Evolutionary conservation across 2,113 vertebrate genomes (phyloP).

Genomic region (Lophochroa leadbeateri): DNA sequence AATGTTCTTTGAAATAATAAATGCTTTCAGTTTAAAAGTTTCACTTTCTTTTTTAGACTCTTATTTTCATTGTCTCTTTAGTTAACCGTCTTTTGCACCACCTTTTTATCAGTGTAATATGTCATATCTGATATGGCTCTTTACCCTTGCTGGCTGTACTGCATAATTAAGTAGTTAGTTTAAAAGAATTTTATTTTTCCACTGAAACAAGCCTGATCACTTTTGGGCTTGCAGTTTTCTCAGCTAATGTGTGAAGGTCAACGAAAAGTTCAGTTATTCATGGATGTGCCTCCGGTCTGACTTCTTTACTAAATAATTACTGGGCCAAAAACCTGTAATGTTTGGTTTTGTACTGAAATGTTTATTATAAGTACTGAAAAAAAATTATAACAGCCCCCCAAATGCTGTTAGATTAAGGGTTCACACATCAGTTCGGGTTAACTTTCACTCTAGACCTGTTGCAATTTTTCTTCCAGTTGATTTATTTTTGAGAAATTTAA

Average conservation of each 20-base stretch:
- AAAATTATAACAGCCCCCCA: neutral
- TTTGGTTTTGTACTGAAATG: neutral
- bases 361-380: neutral
- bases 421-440: neutral
- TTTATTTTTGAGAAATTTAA: neutral
- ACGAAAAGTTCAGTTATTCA: constrained; percentile 6
- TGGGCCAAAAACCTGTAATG: neutral
- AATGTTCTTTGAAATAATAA: neutral
- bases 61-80: neutral
- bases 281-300: neutral
- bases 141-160: neutral
- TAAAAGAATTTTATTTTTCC: neutral
- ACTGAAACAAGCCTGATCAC: neutral
- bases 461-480: neutral
- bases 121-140: neutral
- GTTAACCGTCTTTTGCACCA: neutral
- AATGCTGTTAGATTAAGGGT: neutral
- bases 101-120: neutral
- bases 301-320: constrained; percentile 1
- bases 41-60: neutral
- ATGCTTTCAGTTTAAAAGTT: neutral
- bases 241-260: constrained; percentile 3
- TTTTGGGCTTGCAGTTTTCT: constrained; percentile 30
- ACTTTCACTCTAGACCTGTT: neutral
- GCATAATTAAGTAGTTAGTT: neutral